Conservation (phyloP, 2,113 vertebrate species). For the Cephalophus harveyi region DNA sequence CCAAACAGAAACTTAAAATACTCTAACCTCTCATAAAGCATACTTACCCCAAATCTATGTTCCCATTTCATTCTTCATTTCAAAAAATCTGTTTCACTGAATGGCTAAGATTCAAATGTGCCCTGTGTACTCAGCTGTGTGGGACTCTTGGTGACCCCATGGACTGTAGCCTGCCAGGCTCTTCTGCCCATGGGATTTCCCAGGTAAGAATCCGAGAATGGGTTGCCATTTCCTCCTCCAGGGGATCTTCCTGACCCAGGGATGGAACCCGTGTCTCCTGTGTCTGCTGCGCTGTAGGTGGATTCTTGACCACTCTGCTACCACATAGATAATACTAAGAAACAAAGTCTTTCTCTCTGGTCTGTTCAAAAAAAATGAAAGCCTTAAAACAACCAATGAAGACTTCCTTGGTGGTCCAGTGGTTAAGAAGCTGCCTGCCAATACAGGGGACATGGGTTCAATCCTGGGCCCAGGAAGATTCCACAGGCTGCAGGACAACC, state of each 20-base stretch:
- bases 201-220: not conserved
- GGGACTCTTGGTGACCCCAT: not conserved
- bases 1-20: slow-evolving; percentile 12
- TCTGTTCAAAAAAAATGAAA: not conserved
- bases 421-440: not conserved
- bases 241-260: not conserved
- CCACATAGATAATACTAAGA: not conserved
- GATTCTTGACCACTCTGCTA: not conserved
- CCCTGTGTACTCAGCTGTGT: not conserved
- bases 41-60: not conserved
- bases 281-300: not conserved
- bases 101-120: not conserved
- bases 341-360: not conserved
- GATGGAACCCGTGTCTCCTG: not conserved
- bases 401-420: not conserved
- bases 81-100: not conserved
- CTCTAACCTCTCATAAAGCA: not conserved
- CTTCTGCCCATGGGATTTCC: not conserved
- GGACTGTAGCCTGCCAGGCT: not conserved
- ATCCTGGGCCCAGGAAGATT: not conserved
- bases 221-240: not conserved
- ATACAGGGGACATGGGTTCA: not conserved
- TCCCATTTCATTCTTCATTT: not conserved
- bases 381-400: not conserved
- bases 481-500: not conserved